phyloP scores from a whole-genome alignment of 2,888 invertebrate genomes.

The Hypercompe scribonia region DNA sequence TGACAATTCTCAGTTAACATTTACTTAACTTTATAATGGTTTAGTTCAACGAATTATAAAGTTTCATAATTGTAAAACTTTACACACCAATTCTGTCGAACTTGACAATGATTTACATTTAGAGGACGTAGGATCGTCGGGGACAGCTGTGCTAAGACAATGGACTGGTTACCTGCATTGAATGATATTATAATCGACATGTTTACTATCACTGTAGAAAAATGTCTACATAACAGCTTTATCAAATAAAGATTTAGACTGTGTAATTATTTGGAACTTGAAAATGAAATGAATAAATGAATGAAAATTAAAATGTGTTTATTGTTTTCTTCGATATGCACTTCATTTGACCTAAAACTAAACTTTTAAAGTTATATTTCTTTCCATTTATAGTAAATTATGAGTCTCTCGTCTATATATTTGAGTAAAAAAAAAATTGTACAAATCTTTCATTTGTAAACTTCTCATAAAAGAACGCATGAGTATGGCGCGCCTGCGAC shows the following conservation, averaged over 20 bases:
- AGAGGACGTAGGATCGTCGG: slow-evolving; percentile 63
- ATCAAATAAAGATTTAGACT: neutral
- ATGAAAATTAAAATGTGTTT: neutral
- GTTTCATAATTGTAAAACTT: slow-evolving; percentile 50
- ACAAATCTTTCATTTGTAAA: neutral
- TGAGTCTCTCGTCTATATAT: no score
- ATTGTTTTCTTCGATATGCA: neutral
- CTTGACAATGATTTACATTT: slow-evolving; percentile 78
- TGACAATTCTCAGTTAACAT: neutral
- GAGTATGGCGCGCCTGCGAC: no score
- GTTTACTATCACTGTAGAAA: slow-evolving; percentile 46
- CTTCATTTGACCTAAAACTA: no score
- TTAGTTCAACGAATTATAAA: slow-evolving; percentile 2
- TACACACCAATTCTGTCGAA: slow-evolving; percentile 69
- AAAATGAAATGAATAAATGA: neutral
- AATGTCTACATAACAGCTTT: neutral
- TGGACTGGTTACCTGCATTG: slow-evolving; percentile 55
- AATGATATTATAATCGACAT: slow-evolving; percentile 67
- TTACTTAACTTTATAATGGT: neutral
- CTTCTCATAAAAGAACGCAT: neutral
- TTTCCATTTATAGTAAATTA: no score
- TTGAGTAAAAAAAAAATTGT: no score
- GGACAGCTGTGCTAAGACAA: slow-evolving; percentile 74
- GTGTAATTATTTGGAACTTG: neutral
- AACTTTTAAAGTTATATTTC: no score